These are phyloP conservation scores for Amphiduros pacificus DNA, from an alignment of 2,888 invertebrate species.

Conservation along the genomic window DNA sequence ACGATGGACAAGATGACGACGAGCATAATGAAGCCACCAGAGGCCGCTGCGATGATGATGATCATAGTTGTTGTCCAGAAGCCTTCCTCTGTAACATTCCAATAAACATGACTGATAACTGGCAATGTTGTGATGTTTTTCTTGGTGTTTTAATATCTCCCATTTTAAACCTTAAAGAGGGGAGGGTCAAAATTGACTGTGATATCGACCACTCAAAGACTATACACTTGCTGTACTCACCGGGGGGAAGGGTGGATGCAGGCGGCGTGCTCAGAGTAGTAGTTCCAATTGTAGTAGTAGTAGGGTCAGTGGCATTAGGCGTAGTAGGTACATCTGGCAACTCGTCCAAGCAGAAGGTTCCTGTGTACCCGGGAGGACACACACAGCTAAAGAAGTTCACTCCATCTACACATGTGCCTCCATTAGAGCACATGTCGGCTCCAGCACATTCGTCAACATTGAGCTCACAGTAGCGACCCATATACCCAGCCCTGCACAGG, in stretches of 20 bases:
- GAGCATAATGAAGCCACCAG: not conserved
- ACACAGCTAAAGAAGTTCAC: not conserved
- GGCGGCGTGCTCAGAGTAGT: not conserved
- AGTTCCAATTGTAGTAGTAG: not conserved
- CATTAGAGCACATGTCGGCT: not conserved
- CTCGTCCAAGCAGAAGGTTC: not conserved
- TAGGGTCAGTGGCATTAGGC: no score
- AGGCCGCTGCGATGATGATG: not conserved
- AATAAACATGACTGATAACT: no score
- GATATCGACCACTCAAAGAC: no score
- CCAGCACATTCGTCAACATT: not conserved
- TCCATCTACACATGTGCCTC: not conserved
- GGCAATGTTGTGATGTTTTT: no score
- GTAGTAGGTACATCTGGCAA: no score
- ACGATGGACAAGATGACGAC: not conserved
- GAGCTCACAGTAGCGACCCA: not conserved
- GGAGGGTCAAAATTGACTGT: no score
- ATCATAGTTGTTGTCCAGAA: no score
- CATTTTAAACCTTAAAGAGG: no score
- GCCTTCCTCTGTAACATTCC: no score
- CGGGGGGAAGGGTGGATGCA: no score
- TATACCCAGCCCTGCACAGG: not conserved
- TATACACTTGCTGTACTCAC: no score
- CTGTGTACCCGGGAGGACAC: not conserved
- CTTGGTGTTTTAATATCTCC: no score